phyloP scores from a whole-genome alignment of 1,140 invertebrate species.

The Ceratosolen solmsi region DNA sequence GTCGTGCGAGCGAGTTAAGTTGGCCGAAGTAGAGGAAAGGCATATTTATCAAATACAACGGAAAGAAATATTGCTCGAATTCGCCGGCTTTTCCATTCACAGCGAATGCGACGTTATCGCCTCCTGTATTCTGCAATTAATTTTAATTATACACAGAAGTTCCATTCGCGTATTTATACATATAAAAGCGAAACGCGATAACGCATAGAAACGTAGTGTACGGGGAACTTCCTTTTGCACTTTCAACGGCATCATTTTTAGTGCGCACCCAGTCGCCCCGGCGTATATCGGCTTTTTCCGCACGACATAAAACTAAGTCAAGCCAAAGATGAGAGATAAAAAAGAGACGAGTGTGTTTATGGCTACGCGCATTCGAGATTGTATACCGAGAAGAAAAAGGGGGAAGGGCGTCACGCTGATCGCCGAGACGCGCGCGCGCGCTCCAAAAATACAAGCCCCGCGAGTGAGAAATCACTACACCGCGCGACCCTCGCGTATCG shows the following conservation, averaged over 20 bases:
- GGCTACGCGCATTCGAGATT: constrained; percentile 42
- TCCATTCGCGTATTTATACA: constrained; percentile 10
- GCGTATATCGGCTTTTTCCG: constrained; percentile 44
- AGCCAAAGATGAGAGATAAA: constrained; percentile 52
- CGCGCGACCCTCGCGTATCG: too few relatives aligned
- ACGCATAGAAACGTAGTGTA: neutral
- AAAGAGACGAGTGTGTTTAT: constrained; percentile 49
- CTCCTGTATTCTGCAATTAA: constrained; percentile 13
- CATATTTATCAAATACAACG: neutral
- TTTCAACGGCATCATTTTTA: constrained; percentile 27
- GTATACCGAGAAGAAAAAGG: constrained; percentile 24
- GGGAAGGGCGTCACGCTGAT: constrained; percentile 13
- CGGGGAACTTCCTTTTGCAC: constrained; percentile 17
- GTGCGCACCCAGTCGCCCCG: neutral
- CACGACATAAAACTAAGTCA: constrained; percentile 49
- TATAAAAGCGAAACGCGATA: constrained; percentile 13
- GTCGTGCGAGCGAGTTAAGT: neutral
- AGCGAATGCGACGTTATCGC: neutral
- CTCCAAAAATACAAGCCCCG: constrained; percentile 20
- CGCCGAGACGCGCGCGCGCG: neutral
- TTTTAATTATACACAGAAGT: constrained; percentile 26
- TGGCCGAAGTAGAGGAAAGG: neutral
- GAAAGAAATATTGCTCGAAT: constrained; percentile 7
- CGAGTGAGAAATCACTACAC: constrained; percentile 22
- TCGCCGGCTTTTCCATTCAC: neutral